Conservation (phyloP, 2,113 vertebrate genomes). For the Bos javanicus region DNA sequence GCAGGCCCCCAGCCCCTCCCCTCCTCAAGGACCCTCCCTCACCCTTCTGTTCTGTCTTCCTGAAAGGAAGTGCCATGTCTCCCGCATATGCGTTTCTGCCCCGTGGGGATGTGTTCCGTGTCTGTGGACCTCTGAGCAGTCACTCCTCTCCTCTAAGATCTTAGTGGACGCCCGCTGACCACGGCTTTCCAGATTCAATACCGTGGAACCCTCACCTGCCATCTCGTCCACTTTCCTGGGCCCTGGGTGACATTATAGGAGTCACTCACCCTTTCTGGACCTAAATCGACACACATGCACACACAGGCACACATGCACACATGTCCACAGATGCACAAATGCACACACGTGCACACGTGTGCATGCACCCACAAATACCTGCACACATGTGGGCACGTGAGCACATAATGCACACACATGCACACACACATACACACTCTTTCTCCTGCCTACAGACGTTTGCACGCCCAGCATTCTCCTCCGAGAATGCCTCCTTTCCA, state of each 20-base stretch:
- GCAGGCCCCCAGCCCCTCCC: neutral
- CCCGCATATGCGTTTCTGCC: accelerated
- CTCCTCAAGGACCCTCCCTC: neutral
- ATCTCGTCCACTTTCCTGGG: neutral
- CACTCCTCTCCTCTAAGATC: neutral
- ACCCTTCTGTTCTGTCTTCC: neutral
- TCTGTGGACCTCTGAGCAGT: neutral
- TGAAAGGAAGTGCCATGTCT: neutral
- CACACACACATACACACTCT: no score
- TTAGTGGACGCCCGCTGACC: accelerated
- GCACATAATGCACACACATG: neutral
- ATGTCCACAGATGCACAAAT: neutral
- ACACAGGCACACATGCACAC: accelerated
- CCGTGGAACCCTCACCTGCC: accelerated
- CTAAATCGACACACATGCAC: no score
- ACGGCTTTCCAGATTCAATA: neutral
- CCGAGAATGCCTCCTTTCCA: accelerated
- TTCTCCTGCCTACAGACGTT: neutral
- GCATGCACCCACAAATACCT: accelerated
- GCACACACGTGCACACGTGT: neutral
- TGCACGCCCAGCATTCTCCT: no score
- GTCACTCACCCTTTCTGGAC: neutral
- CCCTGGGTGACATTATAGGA: neutral
- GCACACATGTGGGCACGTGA: neutral
- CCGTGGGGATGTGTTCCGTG: accelerated